A percentile compares a stretch with the other conserved stretches of the same genome.
Conservation (phyloP, 1,140 invertebrate genomes). For the Pseudomyrmex flavicornis region DNA sequence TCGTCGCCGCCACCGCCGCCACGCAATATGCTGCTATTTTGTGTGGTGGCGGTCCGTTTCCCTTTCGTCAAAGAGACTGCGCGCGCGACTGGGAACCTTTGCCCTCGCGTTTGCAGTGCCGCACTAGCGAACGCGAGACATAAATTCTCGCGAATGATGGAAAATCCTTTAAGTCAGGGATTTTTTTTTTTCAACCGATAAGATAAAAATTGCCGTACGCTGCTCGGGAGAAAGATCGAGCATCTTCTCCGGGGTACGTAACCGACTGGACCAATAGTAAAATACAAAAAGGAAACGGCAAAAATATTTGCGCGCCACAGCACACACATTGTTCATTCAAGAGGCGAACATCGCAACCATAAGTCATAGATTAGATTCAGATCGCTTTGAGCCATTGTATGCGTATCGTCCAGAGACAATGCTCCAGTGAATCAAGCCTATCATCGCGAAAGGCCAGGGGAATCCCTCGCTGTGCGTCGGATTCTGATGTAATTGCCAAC, state of each 20-base stretch:
- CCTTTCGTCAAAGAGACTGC: slow-evolving; percentile 52
- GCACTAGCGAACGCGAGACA: no score
- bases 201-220: no score
- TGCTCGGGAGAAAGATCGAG: background rate
- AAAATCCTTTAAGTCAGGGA: background rate
- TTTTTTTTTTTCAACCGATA: background rate
- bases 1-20: slow-evolving; percentile 29
- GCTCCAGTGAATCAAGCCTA: slow-evolving; percentile 77
- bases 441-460: slow-evolving; percentile 59
- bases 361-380: slow-evolving; percentile 79
- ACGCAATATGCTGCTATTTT: slow-evolving; percentile 15
- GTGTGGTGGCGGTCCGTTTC: slow-evolving; percentile 51
- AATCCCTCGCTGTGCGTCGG: slow-evolving; percentile 63
- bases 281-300: slow-evolving; percentile 23
- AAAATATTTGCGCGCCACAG: slow-evolving; percentile 46
- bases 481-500: slow-evolving; percentile 65
- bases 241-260: background rate
- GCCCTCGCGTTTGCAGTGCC: background rate
- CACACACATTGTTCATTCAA: slow-evolving; percentile 76
- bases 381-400: slow-evolving; percentile 79
- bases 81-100: slow-evolving; percentile 1
- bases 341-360: slow-evolving; percentile 68
- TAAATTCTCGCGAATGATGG: background rate
- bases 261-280: slow-evolving; percentile 39
- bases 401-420: slow-evolving; percentile 78